Percentiles rank a stretch among this genome's conserved stretches.
Conservation (phyloP, 2,797 vertebrate species). For the Aplochiton taeniatus region DNA sequence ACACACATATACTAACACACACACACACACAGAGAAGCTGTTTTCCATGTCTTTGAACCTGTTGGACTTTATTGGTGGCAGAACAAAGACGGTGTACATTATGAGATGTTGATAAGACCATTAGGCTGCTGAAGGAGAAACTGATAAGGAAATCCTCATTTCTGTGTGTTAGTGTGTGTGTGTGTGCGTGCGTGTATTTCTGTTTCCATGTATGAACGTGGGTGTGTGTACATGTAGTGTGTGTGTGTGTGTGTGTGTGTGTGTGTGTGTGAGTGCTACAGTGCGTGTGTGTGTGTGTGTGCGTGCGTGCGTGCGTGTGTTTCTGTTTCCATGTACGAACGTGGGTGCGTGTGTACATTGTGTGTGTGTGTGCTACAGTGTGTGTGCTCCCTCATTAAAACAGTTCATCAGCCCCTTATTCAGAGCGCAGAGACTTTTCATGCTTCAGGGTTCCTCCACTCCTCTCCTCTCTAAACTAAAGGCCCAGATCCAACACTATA, state of each 20-base stretch:
- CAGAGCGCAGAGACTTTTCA: too few species aligned
- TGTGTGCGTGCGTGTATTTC: neutral
- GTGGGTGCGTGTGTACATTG: conserved; percentile 3
- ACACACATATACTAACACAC: neutral
- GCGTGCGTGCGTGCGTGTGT: too few species aligned
- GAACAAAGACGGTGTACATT: conserved; percentile 64
- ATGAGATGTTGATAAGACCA: conserved; percentile 66
- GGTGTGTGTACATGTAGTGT: neutral
- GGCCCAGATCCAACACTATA: too few species aligned
- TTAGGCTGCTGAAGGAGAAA: conserved; percentile 53
- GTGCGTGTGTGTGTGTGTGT: neutral
- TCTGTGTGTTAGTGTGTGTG: neutral
- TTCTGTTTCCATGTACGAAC: too few species aligned
- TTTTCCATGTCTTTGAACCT: conserved; percentile 67
- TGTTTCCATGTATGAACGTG: neutral
- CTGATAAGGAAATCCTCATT: conserved; percentile 60
- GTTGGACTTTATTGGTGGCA: conserved; percentile 61
- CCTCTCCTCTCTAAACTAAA: too few species aligned
- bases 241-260: neutral
- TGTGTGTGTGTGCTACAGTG: neutral
- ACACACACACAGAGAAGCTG: conserved; percentile 19
- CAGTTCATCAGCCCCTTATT: too few species aligned
- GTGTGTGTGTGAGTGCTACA: conserved; percentile 4
- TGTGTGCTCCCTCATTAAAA: too few species aligned
- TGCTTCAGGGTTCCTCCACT: too few species aligned